phyloP scores from a whole-genome alignment of 2,888 invertebrate species.

The Galerucella pusilla region DNA sequence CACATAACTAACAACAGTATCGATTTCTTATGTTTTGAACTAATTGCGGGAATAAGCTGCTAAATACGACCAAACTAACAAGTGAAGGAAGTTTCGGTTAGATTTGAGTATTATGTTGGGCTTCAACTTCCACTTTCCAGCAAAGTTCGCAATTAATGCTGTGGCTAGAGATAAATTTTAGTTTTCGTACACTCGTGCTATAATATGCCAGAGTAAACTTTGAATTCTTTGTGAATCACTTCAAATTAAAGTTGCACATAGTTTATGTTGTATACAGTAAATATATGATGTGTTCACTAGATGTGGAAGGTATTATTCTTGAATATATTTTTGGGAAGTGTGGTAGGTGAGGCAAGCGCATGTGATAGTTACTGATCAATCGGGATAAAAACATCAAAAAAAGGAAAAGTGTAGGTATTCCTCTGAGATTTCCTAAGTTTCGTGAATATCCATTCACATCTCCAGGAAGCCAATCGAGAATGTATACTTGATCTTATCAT shows the following conservation, averaged over 20 bases:
- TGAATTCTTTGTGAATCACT: conserved; percentile 22
- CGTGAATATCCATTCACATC: too few species aligned
- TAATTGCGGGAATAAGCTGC: conserved; percentile 23
- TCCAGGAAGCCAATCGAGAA: too few species aligned
- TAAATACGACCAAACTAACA: conserved; percentile 21
- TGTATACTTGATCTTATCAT: too few species aligned
- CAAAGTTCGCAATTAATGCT: conserved; percentile 31
- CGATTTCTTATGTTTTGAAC: conserved; percentile 14
- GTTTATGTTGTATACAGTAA: conserved; percentile 3
- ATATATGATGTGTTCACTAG: neutral
- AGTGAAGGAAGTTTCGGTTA: conserved; percentile 21
- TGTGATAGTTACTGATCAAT: too few species aligned
- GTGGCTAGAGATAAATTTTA: conserved; percentile 30
- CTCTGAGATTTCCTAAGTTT: too few species aligned
- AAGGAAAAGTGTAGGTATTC: too few species aligned
- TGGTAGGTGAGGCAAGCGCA: too few species aligned
- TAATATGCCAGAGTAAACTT: conserved; percentile 15
- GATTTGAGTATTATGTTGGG: conserved; percentile 30
- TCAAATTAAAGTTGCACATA: conserved; percentile 16
- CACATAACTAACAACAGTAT: conserved; percentile 1
- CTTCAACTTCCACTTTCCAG: conserved; percentile 23
- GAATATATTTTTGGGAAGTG: too few species aligned
- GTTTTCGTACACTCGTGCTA: conserved; percentile 14
- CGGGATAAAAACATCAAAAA: too few species aligned
- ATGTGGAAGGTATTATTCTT: too few species aligned